Conservation (phyloP, 2,113 vertebrate genomes). For the Petrocephalus microphthalmus region DNA sequence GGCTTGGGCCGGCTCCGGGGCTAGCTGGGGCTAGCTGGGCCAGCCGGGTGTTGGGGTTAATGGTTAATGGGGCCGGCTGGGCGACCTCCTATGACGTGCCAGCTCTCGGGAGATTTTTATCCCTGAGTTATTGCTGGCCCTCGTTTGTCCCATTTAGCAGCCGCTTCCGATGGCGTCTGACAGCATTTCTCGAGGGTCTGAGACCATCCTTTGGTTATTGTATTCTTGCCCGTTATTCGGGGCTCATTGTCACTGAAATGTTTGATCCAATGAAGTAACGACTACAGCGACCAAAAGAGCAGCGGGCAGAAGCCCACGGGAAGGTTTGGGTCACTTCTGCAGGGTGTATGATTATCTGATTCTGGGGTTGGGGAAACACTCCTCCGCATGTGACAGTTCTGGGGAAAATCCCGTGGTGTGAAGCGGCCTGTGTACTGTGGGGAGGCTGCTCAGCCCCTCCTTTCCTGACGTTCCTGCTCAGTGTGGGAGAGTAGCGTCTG, state of each 20-base stretch:
- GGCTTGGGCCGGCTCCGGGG: not conserved
- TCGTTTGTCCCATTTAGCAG: not conserved
- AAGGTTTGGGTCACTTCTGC: conserved; percentile 52
- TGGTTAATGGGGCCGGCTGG: not conserved
- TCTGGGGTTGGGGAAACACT: conserved; percentile 50
- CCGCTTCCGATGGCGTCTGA: not conserved
- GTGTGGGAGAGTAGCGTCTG: not conserved
- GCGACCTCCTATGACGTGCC: not conserved
- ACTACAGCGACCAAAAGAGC: conserved; percentile 34
- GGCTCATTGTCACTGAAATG: not conserved
- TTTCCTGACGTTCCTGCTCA: not conserved
- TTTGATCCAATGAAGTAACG: conserved; percentile 25
- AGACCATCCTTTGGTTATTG: not conserved
- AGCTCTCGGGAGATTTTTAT: not conserved
- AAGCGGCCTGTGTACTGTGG: conserved; percentile 43
- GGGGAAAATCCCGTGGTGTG: conserved; percentile 50
- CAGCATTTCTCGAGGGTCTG: not conserved
- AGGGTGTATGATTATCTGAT: conserved; percentile 53
- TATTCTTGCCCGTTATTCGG: not conserved
- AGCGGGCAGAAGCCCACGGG: conserved; percentile 16
- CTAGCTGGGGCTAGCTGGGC: not conserved
- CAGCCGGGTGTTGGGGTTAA: not conserved
- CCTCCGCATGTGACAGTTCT: conserved; percentile 49
- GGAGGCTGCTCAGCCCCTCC: not conserved
- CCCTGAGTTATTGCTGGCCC: not conserved